Evolutionary conservation across 2,888 invertebrate genomes (phyloP).

Genomic region (Notodonta ziczac): DNA sequence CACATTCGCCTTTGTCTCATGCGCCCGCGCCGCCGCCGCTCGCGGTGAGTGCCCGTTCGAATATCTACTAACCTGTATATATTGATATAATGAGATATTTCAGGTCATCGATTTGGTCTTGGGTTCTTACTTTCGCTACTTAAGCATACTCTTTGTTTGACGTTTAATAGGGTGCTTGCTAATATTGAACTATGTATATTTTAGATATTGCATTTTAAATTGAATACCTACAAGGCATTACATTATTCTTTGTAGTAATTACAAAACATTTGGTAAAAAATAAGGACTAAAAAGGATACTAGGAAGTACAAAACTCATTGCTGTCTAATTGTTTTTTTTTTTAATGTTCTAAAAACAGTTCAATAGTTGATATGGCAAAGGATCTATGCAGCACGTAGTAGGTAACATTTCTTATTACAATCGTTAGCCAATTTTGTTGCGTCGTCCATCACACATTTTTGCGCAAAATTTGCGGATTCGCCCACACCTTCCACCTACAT

Average conservation of each 20-base stretch:
- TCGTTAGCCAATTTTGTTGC: slow-evolving; percentile 13
- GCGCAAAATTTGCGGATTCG: slow-evolving; percentile 21
- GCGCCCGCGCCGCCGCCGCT: slow-evolving; percentile 21
- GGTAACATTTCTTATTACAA: neutral
- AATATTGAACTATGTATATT: no score
- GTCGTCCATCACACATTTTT: slow-evolving; percentile 19
- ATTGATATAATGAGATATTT: neutral
- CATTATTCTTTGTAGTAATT: no score
- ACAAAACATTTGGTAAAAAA: no score
- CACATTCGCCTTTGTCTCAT: slow-evolving; percentile 76
- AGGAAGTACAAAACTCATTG: no score
- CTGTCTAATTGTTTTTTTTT: no score
- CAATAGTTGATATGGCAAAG: neutral
- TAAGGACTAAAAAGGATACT: no score
- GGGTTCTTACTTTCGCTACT: neutral
- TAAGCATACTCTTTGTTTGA: neutral
- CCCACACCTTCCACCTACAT: slow-evolving; percentile 25
- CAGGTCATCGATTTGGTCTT: neutral
- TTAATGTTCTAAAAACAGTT: no score
- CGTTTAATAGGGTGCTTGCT: no score
- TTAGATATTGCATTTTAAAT: no score
- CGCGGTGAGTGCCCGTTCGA: slow-evolving; percentile 39
- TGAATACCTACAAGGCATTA: no score
- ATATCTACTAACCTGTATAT: slow-evolving; percentile 38
- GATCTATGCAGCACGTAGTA: neutral